phyloP scores from a whole-genome alignment of 1,140 invertebrate genomes.

The Drosophila parabipectinata region DNA sequence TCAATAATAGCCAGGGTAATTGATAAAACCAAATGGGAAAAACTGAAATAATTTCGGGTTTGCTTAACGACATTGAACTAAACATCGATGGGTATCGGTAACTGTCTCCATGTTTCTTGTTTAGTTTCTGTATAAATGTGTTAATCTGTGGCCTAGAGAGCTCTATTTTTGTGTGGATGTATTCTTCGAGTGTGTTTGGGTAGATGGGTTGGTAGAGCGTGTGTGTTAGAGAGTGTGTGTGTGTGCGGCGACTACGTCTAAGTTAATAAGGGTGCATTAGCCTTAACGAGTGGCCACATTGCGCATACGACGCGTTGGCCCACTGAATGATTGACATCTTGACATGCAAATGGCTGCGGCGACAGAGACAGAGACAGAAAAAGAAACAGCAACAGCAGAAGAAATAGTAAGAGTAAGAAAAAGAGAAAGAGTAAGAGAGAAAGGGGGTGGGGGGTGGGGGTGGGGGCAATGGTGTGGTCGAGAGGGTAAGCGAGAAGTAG shows the following conservation, averaged over 20 bases:
- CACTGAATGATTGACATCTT: constrained; percentile 67
- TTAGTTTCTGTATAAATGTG: constrained; percentile 20
- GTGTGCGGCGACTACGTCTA: constrained; percentile 58
- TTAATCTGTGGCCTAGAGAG: constrained; percentile 53
- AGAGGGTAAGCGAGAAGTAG: constrained; percentile 34
- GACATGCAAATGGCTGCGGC: constrained; percentile 71
- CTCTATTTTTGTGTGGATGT: constrained; percentile 20
- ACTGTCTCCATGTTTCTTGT: constrained; percentile 29
- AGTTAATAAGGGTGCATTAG: constrained; percentile 71
- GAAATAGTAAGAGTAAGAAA: constrained; percentile 20
- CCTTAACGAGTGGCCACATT: constrained; percentile 59
- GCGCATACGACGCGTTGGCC: constrained; percentile 59
- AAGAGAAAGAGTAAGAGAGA: not conserved
- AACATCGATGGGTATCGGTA: constrained; percentile 70
- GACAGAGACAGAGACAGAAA: constrained; percentile 37
- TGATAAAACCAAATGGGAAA: constrained; percentile 5
- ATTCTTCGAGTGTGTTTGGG: not conserved
- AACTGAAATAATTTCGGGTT: constrained; percentile 20
- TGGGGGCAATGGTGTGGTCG: constrained; percentile 22
- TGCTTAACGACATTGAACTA: constrained; percentile 55
- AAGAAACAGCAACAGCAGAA: constrained; percentile 13
- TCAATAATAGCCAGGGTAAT: constrained; percentile 29
- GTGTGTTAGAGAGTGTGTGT: constrained; percentile 18
- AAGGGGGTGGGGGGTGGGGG: constrained; percentile 3
- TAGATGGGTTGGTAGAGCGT: not conserved